These are phyloP conservation scores for Nomada fucata DNA, from an alignment of 2,888 invertebrate species.

Conservation along the genomic window DNA sequence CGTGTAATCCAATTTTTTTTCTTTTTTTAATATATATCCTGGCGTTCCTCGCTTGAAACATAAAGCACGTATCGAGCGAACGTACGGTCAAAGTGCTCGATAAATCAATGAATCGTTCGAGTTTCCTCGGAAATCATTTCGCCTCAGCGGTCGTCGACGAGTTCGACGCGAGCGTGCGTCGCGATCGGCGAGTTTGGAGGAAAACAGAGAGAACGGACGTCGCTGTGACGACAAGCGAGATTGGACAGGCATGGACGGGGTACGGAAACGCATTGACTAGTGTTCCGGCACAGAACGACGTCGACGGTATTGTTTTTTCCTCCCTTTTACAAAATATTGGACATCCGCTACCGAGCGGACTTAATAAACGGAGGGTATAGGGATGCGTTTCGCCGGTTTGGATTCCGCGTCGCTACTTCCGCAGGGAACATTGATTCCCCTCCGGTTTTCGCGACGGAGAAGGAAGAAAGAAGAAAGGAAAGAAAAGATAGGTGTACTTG, in stretches of 20 bases:
- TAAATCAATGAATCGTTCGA: too few species aligned
- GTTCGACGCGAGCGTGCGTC: constrained; percentile 23
- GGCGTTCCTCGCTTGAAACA: too few species aligned
- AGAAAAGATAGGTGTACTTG: neutral
- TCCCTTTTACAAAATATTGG: neutral
- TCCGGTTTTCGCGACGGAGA: neutral
- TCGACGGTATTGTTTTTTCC: neutral
- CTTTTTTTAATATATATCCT: too few species aligned
- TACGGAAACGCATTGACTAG: constrained; percentile 47
- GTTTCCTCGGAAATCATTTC: neutral
- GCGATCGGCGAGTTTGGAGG: constrained; percentile 5
- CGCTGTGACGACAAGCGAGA: constrained; percentile 32
- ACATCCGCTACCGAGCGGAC: constrained; percentile 24
- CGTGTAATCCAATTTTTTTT: too few species aligned
- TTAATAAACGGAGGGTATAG: neutral
- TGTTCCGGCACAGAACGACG: constrained; percentile 24
- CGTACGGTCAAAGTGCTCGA: too few species aligned
- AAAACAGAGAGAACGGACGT: constrained; percentile 47
- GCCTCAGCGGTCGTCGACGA: too few species aligned
- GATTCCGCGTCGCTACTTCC: constrained; percentile 29
- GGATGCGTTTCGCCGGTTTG: constrained; percentile 15
- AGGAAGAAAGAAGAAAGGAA: too few species aligned
- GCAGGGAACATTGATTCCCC: constrained; percentile 8
- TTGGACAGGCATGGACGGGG: constrained; percentile 64
- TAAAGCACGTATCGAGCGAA: too few species aligned